Evolutionary conservation across 2,797 vertebrate genomes (phyloP).

Genomic region (Acanthurus tractus): DNA sequence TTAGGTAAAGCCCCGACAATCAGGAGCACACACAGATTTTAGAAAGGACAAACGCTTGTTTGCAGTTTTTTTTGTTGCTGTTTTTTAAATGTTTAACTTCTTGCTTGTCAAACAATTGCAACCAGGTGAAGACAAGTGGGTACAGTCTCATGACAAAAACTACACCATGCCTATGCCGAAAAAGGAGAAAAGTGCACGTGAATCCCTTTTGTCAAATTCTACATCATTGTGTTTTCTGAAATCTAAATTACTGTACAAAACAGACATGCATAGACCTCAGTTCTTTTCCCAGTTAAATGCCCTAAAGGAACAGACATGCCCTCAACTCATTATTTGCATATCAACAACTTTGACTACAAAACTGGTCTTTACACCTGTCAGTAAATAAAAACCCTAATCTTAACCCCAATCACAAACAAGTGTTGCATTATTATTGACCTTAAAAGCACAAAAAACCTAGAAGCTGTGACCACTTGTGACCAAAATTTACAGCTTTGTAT

Average conservation of each 20-base stretch:
- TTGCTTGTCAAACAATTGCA: background rate
- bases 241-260: background rate
- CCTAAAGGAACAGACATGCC: background rate
- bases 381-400: background rate
- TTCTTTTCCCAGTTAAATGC: background rate
- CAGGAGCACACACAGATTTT: background rate
- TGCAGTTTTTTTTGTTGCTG: background rate
- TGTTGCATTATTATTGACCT: too few species aligned
- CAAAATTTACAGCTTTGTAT: too few species aligned
- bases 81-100: background rate
- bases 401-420: background rate
- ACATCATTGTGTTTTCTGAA: background rate
- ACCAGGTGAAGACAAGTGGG: background rate
- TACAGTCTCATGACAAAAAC: background rate
- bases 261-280: background rate
- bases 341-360: background rate
- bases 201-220: background rate
- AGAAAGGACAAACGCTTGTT: constrained; percentile 5
- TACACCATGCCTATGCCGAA: background rate
- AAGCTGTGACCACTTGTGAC: too few species aligned
- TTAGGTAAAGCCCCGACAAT: constrained; percentile 42
- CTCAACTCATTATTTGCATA: background rate
- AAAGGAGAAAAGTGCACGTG: background rate
- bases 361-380: background rate
- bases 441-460: too few species aligned